Evolutionary conservation across 2,888 invertebrate species (phyloP).

Genomic region (Leptogaster cylindrica): DNA sequence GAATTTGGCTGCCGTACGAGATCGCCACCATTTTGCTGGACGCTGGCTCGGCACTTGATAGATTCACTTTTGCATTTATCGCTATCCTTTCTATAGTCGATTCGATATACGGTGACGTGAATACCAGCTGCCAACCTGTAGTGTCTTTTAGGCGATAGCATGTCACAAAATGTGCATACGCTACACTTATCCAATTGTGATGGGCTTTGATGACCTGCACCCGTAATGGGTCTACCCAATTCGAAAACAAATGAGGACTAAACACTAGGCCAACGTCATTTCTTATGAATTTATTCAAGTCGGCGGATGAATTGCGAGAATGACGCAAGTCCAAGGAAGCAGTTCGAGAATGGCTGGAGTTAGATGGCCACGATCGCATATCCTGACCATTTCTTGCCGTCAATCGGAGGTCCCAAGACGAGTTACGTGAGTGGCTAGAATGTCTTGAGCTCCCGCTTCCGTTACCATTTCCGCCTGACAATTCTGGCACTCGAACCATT

Average conservation of each 20-base stretch:
- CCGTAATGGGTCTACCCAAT: conserved; percentile 83
- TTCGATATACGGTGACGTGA: conserved; percentile 92
- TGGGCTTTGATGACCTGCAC: conserved; percentile 95
- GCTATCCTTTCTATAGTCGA: conserved; percentile 91
- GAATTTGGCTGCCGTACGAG: conserved; percentile 76
- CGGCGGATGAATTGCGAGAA: conserved; percentile 75
- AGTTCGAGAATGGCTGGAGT: conserved; percentile 76
- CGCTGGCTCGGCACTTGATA: conserved; percentile 65
- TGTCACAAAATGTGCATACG: conserved; percentile 93
- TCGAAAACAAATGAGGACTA: conserved; percentile 63
- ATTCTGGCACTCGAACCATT: conserved; percentile 61
- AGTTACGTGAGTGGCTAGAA: conserved; percentile 75
- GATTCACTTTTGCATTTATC: conserved; percentile 73
- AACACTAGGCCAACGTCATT: conserved; percentile 77
- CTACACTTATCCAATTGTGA: conserved; percentile 97
- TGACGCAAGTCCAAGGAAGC: conserved; percentile 82
- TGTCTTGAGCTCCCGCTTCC: conserved; percentile 49
- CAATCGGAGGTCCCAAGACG: conserved; percentile 77
- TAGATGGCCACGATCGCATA: conserved; percentile 53
- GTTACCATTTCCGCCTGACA: conserved; percentile 47
- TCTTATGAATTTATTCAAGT: conserved; percentile 73
- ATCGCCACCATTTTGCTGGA: conserved; percentile 83
- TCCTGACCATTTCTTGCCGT: conserved; percentile 52
- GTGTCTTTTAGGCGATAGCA: conserved; percentile 95
- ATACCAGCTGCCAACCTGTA: conserved; percentile 94